These are phyloP conservation scores for Plagodis pulveraria DNA, from an alignment of 2,888 invertebrate genomes.

Conservation along the genomic window DNA sequence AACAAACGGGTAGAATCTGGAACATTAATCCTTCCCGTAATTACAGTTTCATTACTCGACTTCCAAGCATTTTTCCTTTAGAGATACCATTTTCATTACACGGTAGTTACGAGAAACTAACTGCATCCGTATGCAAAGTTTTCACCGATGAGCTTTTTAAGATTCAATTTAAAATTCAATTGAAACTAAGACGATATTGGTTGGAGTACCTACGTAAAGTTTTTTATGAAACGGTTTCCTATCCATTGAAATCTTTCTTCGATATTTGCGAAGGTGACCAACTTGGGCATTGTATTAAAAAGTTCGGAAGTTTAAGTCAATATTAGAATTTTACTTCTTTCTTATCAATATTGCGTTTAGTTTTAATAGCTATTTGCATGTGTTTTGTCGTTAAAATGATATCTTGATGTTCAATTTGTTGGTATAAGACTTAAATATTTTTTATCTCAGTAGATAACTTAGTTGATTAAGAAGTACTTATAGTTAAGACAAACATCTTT, in stretches of 20 bases:
- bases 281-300: too few species aligned
- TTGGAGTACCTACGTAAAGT: slow-evolving; percentile 32
- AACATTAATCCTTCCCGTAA: slow-evolving; percentile 38
- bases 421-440: too few species aligned
- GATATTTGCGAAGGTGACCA: too few species aligned
- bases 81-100: slow-evolving; percentile 57
- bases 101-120: slow-evolving; percentile 49
- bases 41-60: slow-evolving; percentile 52
- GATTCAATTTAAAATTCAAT: slow-evolving; percentile 35
- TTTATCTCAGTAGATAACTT: too few species aligned
- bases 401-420: too few species aligned
- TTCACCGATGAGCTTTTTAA: slow-evolving; percentile 30
- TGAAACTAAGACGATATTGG: slow-evolving; percentile 28
- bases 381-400: too few species aligned
- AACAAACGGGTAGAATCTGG: slow-evolving; percentile 12
- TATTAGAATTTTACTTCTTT: too few species aligned
- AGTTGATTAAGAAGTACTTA: too few species aligned
- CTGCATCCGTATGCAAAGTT: slow-evolving; percentile 49
- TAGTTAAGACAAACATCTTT: slow-evolving; percentile 46
- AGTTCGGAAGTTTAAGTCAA: too few species aligned
- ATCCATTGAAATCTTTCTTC: too few species aligned
- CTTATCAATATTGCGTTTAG: too few species aligned
- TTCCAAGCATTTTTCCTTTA: slow-evolving; percentile 47
- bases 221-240: slow-evolving; percentile 43
- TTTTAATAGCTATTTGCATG: too few species aligned